Evolutionary conservation across 2,888 invertebrate genomes (phyloP), one percentile per base, ranked within the genome.

Genomic region (Orchesella flavescens): DNA sequence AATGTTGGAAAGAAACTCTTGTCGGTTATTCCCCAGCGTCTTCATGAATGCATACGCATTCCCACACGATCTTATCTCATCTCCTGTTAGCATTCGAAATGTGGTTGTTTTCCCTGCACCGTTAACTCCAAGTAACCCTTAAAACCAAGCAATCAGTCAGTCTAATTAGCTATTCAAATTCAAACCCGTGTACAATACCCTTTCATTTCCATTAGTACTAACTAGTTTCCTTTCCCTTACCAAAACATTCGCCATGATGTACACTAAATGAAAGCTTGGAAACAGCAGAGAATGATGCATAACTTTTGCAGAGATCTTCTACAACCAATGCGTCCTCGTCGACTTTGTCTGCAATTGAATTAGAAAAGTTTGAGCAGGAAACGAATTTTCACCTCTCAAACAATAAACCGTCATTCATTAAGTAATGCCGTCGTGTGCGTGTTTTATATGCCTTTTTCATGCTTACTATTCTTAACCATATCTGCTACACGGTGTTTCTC

Each of bases 211-310:
- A n/a, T n/a, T n/a, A n/a, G n/a, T n/a, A n/a, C n/a, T n/a, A n/a
- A n/a, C n/a, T n/a, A n/a, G n/a, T n/a, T n/a, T n/a, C n/a, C n/a
- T n/a, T n/a, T n/a, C n/a, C n/a, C 13, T 91, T 85, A 9, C 91
- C 91, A 89, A 91, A 91, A 85, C 91, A 91, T 87, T 91, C 90
- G 0, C 91, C 89, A 87, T 90, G 89, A 10, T 89, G 92, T 10
- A 95, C 93, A 0, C 93, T 93, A 89, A 96, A 94, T 89, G 92
- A 93, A 75, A 95, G 90, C 15, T 93, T 93, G 61, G 92, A 91
- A 0, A 95, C 94, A 0, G 94, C 94, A 63, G 91, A 87, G 65
- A 91, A 89, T 0, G 90, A 84, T 0, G 90, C 90, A 87, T 80
- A 87, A 19, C 78, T 80, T 61, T 85, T 86, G 34, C 80, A 73